Percentiles rank a stretch among this genome's conserved stretches.
These are phyloP conservation scores for Nebria brevicollis DNA, from an alignment of 2,888 invertebrate genomes.

Conservation along the genomic window DNA sequence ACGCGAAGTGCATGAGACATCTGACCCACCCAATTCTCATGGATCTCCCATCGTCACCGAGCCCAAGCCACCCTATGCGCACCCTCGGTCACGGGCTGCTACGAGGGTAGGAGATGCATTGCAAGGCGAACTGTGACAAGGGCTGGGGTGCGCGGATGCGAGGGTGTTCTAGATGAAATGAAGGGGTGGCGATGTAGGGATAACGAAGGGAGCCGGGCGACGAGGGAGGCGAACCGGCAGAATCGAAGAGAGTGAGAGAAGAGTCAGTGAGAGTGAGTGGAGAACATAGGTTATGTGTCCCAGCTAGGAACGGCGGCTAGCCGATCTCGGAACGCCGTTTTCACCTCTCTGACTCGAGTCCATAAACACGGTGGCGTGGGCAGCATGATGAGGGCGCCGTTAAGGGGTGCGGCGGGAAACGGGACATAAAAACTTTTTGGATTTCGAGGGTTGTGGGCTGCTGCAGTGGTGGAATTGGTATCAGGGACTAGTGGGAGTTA, in stretches of 20 bases:
- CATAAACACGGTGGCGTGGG: conserved; percentile 30
- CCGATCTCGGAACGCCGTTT: conserved; percentile 32
- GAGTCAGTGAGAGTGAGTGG: conserved; percentile 47
- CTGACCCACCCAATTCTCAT: conserved; percentile 61
- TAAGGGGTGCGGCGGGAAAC: conserved; percentile 59
- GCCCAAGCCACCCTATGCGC: not conserved
- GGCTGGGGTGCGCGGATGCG: conserved; percentile 39
- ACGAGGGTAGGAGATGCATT: conserved; percentile 48
- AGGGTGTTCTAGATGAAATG: conserved; percentile 44
- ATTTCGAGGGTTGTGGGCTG: conserved; percentile 49
- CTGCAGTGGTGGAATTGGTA: conserved; percentile 50
- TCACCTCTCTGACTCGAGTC: conserved; percentile 38
- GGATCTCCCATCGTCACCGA: conserved; percentile 22
- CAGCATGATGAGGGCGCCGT: conserved; percentile 55
- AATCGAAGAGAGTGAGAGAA: conserved; percentile 42
- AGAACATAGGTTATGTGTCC: conserved; percentile 12
- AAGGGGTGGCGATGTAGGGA: conserved; percentile 51
- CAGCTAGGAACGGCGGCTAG: conserved; percentile 51
- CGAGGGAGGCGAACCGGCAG: not conserved
- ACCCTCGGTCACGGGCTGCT: not conserved
- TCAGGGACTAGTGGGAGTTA: conserved; percentile 53
- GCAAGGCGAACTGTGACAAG: conserved; percentile 30
- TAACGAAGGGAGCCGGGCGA: conserved; percentile 47
- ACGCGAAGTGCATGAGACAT: conserved; percentile 59
- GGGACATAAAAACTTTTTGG: conserved; percentile 52